Evolutionary conservation across 2,888 invertebrate species (phyloP).

Genomic region (Corbicula japonica): DNA sequence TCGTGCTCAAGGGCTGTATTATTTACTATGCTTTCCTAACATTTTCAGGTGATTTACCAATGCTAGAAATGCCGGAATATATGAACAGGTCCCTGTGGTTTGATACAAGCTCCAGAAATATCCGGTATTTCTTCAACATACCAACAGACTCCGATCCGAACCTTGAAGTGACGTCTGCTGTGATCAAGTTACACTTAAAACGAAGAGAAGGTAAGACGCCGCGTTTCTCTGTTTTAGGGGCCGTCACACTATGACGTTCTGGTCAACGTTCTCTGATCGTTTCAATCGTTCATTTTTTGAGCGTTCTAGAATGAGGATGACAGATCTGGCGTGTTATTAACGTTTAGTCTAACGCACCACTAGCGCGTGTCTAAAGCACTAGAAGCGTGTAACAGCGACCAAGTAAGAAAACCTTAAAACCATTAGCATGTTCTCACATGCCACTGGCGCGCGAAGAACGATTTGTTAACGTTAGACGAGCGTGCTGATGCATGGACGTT

Average conservation of each 20-base stretch:
- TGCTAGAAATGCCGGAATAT: conserved; percentile 56
- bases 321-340: too few species aligned
- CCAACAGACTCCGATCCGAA: conserved; percentile 46
- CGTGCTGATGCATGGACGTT: too few species aligned
- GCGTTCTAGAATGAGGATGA: too few species aligned
- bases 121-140: conserved; percentile 57
- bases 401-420: too few species aligned
- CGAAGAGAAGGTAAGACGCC: conserved; percentile 47
- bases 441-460: too few species aligned
- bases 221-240: background rate
- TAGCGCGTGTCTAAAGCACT: too few species aligned
- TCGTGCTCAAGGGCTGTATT: background rate
- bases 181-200: conserved; percentile 54
- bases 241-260: background rate
- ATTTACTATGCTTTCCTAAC: background rate
- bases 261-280: background rate
- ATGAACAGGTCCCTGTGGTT: conserved; percentile 65
- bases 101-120: conserved; percentile 57
- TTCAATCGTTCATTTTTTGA: too few species aligned
- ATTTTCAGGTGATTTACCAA: conserved; percentile 57
- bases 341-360: too few species aligned
- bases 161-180: conserved; percentile 52
- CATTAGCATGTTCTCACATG: too few species aligned
- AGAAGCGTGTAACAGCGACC: too few species aligned
- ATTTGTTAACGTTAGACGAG: too few species aligned